phyloP scores from a whole-genome alignment of 2,797 vertebrate genomes.

The Pogonophryne albipinna region DNA sequence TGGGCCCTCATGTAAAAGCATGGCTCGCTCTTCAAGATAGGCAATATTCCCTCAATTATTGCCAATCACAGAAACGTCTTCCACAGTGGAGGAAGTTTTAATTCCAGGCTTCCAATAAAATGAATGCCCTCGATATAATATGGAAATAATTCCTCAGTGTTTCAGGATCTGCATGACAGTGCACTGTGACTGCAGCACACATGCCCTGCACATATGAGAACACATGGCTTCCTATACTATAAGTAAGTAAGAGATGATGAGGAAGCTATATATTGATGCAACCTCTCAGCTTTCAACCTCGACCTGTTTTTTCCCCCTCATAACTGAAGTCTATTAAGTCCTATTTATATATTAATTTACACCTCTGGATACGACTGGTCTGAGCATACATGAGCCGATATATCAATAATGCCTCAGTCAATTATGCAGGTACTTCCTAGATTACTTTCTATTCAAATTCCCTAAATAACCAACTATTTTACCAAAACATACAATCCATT shows the following conservation, averaged over 20 bases:
- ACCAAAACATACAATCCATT: background rate
- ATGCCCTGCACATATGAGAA: constrained; percentile 18
- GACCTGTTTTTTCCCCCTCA: constrained; percentile 12
- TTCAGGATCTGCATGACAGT: constrained; percentile 67
- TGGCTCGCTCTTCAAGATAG: constrained; percentile 76
- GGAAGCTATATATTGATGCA: constrained; percentile 63
- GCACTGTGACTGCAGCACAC: constrained; percentile 29
- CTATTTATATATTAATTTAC: constrained; percentile 6
- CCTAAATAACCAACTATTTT: background rate
- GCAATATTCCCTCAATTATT: constrained; percentile 83
- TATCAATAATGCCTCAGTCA: background rate
- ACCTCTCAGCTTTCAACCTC: constrained; percentile 48
- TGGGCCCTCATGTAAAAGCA: constrained; percentile 79
- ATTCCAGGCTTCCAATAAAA: constrained; percentile 77
- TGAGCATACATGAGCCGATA: background rate
- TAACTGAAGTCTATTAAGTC: background rate
- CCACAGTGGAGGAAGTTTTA: constrained; percentile 79
- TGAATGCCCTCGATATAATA: constrained; percentile 75
- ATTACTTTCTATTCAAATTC: background rate
- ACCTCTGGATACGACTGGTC: background rate
- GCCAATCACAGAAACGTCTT: constrained; percentile 72
- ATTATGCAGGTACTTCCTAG: background rate
- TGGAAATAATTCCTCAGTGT: constrained; percentile 73
- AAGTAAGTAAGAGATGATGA: constrained; percentile 43
- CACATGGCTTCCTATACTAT: constrained; percentile 13